Percentiles rank a stretch among this genome's conserved stretches.
These are phyloP conservation scores for Cetoscarus ocellatus DNA, from an alignment of 2,797 vertebrate species.

Conservation along the genomic window DNA sequence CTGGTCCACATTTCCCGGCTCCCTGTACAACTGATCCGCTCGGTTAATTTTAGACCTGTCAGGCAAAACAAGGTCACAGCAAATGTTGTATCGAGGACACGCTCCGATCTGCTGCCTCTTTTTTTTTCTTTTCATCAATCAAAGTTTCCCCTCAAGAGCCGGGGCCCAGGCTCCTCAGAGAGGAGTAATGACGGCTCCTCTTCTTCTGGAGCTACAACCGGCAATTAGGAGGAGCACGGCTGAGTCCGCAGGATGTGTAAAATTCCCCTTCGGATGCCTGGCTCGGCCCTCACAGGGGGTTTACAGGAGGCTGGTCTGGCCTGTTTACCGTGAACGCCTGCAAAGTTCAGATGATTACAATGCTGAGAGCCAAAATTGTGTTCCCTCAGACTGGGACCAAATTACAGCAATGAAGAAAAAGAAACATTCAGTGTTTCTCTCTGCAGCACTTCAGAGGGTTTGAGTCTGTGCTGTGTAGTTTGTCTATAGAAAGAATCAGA, in stretches of 20 bases:
- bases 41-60: slow-evolving; percentile 83
- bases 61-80: slow-evolving; percentile 84
- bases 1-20: slow-evolving; percentile 81
- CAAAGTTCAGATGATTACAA: slow-evolving; percentile 74
- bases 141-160: slow-evolving; percentile 80
- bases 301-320: slow-evolving; percentile 59
- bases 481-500: slow-evolving; percentile 6
- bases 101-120: slow-evolving; percentile 74
- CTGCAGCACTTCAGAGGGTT: slow-evolving; percentile 40
- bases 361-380: slow-evolving; percentile 66
- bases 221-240: slow-evolving; percentile 82
- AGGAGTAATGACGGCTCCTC: slow-evolving; percentile 78
- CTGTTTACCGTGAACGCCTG: slow-evolving; percentile 70
- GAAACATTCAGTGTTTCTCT: slow-evolving; percentile 37
- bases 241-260: slow-evolving; percentile 80
- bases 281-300: slow-evolving; percentile 42
- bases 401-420: slow-evolving; percentile 25
- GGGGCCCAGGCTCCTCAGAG: slow-evolving; percentile 67
- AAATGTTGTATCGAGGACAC: slow-evolving; percentile 84
- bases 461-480: slow-evolving; percentile 22
- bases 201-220: slow-evolving; percentile 74
- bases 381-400: slow-evolving; percentile 56
- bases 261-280: slow-evolving; percentile 78
- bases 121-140: slow-evolving; percentile 81
- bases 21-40: slow-evolving; percentile 78